Conservation (phyloP, 2,888 invertebrate genomes). For the Cheilosia grossa region DNA sequence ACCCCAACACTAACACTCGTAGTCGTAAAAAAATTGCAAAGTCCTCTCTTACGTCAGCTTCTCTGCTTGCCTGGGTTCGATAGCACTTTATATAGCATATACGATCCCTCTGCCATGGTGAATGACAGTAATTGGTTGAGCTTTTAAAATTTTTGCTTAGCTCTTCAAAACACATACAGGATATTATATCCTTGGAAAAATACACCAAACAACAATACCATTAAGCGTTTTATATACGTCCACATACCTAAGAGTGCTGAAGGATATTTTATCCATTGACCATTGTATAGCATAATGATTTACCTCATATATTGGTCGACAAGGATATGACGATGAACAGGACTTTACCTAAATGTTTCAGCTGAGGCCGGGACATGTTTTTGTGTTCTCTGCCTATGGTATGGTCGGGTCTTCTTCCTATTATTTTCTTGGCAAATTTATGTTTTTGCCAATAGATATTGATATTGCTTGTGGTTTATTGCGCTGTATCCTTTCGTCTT, state of each 20-base stretch:
- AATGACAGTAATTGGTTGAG: conserved; percentile 70
- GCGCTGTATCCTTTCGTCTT: conserved; percentile 72
- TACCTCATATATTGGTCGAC: conserved; percentile 61
- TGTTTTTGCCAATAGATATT: conserved; percentile 73
- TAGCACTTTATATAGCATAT: conserved; percentile 53
- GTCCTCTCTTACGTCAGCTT: conserved; percentile 49
- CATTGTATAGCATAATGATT: conserved; percentile 72
- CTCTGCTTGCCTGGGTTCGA: conserved; percentile 55
- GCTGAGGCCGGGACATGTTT: conserved; percentile 20
- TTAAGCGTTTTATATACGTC: conserved; percentile 63
- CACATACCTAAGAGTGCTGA: conserved; percentile 49
- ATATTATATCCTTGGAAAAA: conserved; percentile 57
- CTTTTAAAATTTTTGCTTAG: conserved; percentile 72
- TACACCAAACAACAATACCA: conserved; percentile 62
- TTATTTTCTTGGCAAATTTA: conserved; percentile 62
- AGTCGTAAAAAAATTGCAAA: conserved; percentile 51
- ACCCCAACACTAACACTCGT: conserved; percentile 8
- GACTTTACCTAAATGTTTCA: conserved; percentile 26
- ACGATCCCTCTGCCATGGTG: conserved; percentile 37
- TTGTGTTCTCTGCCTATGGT: neutral
- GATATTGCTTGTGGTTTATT: conserved; percentile 74
- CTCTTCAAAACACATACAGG: conserved; percentile 68
- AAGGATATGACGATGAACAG: conserved; percentile 52
- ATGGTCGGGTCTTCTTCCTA: conserved; percentile 29
- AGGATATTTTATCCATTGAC: conserved; percentile 60